A percentile compares a stretch with the other conserved stretches of the same genome.
phyloP scores from a whole-genome alignment of 2,113 vertebrate genomes.

The Scomber scombrus region DNA sequence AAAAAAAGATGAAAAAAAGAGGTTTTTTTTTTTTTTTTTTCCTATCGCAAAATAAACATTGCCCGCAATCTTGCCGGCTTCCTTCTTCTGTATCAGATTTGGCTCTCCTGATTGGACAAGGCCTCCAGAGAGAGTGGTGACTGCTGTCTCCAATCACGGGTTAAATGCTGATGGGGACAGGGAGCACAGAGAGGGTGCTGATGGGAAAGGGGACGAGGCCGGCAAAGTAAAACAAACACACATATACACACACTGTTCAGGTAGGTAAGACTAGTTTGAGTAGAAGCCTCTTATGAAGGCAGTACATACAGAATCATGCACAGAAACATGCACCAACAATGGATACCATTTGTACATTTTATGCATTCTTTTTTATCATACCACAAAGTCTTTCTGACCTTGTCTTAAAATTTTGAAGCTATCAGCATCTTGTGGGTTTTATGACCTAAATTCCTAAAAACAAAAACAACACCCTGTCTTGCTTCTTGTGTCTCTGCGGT shows the following conservation, averaged over 20 bases:
- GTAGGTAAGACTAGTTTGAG: neutral
- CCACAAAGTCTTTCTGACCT: neutral
- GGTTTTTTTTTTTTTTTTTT: slow-evolving; percentile 44
- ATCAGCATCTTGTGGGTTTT: neutral
- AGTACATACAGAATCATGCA: neutral
- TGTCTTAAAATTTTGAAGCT: neutral
- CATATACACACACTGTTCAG: neutral
- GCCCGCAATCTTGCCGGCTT: slow-evolving; percentile 41
- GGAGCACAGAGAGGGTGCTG: slow-evolving; percentile 42
- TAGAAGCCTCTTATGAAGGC: slow-evolving; percentile 6
- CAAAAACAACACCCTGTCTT: neutral
- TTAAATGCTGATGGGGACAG: slow-evolving; percentile 55
- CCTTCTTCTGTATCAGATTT: slow-evolving; percentile 46
- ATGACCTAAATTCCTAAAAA: neutral
- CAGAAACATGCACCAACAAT: neutral
- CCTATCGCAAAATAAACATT: slow-evolving; percentile 71
- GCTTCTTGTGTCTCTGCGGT: neutral
- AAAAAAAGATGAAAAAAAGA: neutral
- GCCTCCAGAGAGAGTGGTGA: slow-evolving; percentile 50
- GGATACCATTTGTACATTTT: slow-evolving; percentile 7
- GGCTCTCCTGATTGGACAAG: slow-evolving; percentile 62
- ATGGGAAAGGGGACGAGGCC: slow-evolving; percentile 29
- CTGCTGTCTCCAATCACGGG: slow-evolving; percentile 62
- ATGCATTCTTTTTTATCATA: neutral
- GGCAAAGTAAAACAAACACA: slow-evolving; percentile 27